Evolutionary conservation across 1,140 invertebrate species (phyloP), one percentile per base, ranked within the genome.

Genomic region (Acromyrmex heyeri): DNA sequence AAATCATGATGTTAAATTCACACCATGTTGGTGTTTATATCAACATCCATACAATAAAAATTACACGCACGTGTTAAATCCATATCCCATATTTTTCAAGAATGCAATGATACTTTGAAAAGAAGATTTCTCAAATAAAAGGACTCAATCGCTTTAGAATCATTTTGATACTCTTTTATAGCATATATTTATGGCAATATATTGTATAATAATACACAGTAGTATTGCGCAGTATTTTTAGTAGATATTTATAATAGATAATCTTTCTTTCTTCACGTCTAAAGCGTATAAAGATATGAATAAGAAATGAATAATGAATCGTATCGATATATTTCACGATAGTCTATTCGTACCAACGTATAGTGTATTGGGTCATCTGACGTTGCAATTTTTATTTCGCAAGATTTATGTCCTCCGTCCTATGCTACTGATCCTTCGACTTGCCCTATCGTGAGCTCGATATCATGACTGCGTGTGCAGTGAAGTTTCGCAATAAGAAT

Each of bases 401-500:
- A 8, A 7, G 24, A 88, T 88, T 88, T 88, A 89, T 72, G 65
- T 44, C 57, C 69, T 73, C 50, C 79, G 48, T 14, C 48, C 30
- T 55, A 59, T 21, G 30, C 50, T 30, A 44, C 69, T 78, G 87
- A 73, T 75, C 57, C 55, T 44, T 50, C 79, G 65, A 24, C 65
- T 75, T 50, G 44, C 48, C 65, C 59, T 55, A 38, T 57, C 50
- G 57, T 34, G n/a, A 59, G 61, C 79, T 72, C 72, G 72, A 59
- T 88, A 77, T 64, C 69, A 30, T 44, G 44, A 55, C 55, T 16
- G 30, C 75, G 76, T 53, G 18, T n/a, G 44, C 55, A n/a, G 61
- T 48, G n/a, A 82, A 87, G 87, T 89, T 76, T 65, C 61, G 62
- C 57, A 70, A 81, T 70, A 88, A 86, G 87, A 79, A 81, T 72